These are phyloP conservation scores for Calypte anna DNA, from an alignment of 2,113 vertebrate species.

Conservation along the genomic window DNA sequence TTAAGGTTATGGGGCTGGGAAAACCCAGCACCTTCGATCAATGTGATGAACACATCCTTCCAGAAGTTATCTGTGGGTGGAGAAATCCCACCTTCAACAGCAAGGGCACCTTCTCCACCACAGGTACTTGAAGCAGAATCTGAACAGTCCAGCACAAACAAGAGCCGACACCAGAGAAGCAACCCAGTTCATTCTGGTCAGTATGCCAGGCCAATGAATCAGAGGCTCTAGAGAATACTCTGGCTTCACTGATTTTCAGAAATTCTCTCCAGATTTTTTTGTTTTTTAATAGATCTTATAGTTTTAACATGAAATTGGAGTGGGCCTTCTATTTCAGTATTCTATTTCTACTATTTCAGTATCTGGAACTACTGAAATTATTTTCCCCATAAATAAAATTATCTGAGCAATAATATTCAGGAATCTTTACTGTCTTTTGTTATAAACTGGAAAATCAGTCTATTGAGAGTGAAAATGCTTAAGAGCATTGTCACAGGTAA, in stretches of 20 bases:
- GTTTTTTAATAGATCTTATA: neutral
- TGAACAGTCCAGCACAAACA: neutral
- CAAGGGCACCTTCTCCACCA: neutral
- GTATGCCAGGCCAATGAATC: neutral
- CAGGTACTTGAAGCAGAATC: neutral
- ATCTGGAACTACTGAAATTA: neutral
- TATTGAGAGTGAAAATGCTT: neutral
- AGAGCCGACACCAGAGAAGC: neutral
- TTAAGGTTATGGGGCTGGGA: neutral
- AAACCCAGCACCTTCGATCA: neutral
- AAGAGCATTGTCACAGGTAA: neutral
- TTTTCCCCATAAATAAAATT: neutral
- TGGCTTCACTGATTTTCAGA: neutral
- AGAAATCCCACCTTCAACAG: neutral
- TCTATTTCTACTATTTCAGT: too few species aligned
- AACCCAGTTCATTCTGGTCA: neutral
- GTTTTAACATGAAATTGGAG: neutral
- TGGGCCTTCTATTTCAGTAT: neutral
- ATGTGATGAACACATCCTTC: neutral
- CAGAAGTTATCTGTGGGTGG: neutral
- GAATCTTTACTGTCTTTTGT: neutral
- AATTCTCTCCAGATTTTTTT: neutral
- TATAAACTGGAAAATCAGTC: neutral
- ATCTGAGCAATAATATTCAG: neutral
- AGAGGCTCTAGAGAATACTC: neutral